Evolutionary conservation across 2,797 vertebrate species (phyloP).

Genomic region (Pseudochaenichthys georgianus): DNA sequence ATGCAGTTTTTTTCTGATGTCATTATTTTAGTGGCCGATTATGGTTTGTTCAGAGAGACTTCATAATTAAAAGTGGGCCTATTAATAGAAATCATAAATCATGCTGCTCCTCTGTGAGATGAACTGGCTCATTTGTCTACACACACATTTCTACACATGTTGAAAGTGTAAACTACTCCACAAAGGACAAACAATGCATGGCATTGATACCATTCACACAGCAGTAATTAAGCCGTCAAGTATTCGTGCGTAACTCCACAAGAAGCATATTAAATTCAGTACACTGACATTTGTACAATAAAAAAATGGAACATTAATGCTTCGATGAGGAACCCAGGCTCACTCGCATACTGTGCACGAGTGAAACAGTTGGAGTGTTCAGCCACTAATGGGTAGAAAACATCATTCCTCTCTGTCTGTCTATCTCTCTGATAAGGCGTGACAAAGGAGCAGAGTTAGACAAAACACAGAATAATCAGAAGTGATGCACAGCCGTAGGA

Average conservation of each 20-base stretch:
- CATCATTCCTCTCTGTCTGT: slow-evolving; percentile 5
- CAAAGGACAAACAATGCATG: background rate
- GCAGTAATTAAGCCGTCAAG: slow-evolving; percentile 2
- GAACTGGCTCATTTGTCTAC: background rate
- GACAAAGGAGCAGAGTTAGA: slow-evolving; percentile 22
- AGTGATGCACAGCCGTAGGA: background rate
- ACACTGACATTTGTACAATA: background rate
- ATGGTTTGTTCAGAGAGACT: background rate
- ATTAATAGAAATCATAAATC: background rate
- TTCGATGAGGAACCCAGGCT: background rate
- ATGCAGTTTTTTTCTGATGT: background rate
- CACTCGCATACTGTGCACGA: background rate
- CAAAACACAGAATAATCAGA: slow-evolving; percentile 22
- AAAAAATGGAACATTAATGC: background rate
- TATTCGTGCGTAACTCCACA: background rate
- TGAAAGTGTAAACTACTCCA: background rate
- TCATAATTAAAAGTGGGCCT: background rate
- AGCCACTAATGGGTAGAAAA: background rate
- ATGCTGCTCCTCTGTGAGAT: background rate
- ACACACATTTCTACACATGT: background rate
- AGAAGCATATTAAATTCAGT: background rate
- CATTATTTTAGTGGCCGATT: background rate
- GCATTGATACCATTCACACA: background rate
- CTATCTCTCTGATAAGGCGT: slow-evolving; percentile 17
- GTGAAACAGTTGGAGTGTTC: slow-evolving; percentile 7